phyloP scores from a whole-genome alignment of 1,140 invertebrate genomes.

The Drosophila cardini region DNA sequence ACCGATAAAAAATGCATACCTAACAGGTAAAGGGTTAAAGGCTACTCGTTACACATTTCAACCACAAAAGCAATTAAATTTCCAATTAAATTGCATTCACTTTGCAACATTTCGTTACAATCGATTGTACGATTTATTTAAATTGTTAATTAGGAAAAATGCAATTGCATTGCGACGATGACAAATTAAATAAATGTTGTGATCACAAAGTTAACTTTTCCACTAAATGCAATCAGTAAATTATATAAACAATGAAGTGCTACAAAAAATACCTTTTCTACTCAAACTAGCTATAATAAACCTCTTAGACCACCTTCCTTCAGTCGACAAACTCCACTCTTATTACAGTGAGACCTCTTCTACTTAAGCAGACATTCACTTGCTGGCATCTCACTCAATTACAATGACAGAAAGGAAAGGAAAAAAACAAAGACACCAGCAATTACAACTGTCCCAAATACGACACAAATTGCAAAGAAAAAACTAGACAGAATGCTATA shows the following conservation, averaged over 20 bases:
- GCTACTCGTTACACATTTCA: constrained; percentile 55
- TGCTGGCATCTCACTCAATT: constrained; percentile 12
- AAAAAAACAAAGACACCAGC: constrained; percentile 49
- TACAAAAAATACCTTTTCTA: neutral
- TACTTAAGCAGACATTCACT: constrained; percentile 9
- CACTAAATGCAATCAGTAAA: constrained; percentile 4
- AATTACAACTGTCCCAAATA: constrained; percentile 46
- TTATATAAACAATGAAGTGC: neutral
- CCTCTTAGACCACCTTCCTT: neutral
- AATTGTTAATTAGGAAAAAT: constrained; percentile 84
- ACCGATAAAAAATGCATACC: neutral
- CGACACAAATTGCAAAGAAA: constrained; percentile 12
- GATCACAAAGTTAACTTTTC: neutral
- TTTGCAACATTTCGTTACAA: constrained; percentile 74
- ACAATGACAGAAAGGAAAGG: constrained; percentile 27
- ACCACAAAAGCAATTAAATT: constrained; percentile 84
- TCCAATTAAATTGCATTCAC: constrained; percentile 84
- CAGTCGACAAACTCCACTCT: neutral
- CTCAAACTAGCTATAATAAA: neutral
- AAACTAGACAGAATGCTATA: neutral
- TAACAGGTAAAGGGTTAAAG: constrained; percentile 35
- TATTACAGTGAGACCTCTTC: neutral
- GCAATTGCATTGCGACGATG: constrained; percentile 70
- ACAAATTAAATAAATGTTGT: constrained; percentile 51
- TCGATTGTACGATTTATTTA: constrained; percentile 78